Evolutionary conservation across 2,888 invertebrate genomes (phyloP), one percentile per base, ranked within the genome.

Genomic region (Aporophyla lueneburgensis): DNA sequence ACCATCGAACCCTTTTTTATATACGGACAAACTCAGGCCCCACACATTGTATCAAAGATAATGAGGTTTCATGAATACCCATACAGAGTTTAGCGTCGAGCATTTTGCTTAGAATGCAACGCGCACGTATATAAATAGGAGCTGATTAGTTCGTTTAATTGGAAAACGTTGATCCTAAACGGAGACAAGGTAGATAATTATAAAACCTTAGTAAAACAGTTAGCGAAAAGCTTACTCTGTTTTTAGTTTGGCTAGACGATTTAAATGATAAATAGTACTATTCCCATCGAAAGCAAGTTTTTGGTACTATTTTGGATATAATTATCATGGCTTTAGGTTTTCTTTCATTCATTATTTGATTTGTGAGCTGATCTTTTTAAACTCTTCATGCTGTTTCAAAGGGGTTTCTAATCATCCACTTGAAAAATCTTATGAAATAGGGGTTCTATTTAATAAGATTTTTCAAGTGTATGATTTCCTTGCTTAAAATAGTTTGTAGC

Each of bases 81-180:
- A 79, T 71, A 78, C 68, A 33, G 24, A 78, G 71, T 46, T 82
- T 85, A 71, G 80, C 71, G 70, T 78, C 66, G 63, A 74, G 76
- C 56, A 70, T 88, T 81, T 59, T 71, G 72, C 67, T 81, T 59
- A 71, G 78, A 74, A 77, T 70, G 63, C 75, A 53, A 75, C 71
- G 85, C 65, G 68, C 65, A 63, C 61, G 79, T 80, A 63, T 80
- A 80, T 82, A 87, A 85, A 80, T 86, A 81, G 78, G 67, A 65
- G 61, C 76, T 87, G 87, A 87, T 88, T 87, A 88, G 82, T 85
- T 78, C 71, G 78, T 83, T 86, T 88, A 87, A 86, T 88, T 87
- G 78, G 87, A 80, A 82, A 86, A 74, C 74, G 71, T 69, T 78
- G 76, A 88, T 88, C 68, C 71, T 80, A 70, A 77, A 65, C 68